phyloP scores from a whole-genome alignment of 2,113 vertebrate species.

The Thalassarche chlororhynchos region DNA sequence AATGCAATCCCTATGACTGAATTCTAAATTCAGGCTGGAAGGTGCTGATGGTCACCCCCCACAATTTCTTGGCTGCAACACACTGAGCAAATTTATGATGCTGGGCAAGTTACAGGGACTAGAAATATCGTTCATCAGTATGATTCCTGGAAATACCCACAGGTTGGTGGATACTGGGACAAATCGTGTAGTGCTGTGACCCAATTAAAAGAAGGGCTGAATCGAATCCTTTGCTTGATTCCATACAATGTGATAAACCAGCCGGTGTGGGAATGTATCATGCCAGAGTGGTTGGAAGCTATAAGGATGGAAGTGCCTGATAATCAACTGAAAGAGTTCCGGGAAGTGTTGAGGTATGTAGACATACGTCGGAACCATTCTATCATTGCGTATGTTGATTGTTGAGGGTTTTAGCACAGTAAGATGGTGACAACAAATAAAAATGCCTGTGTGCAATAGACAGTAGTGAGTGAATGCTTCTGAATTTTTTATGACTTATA shows the following conservation, averaged over 20 bases:
- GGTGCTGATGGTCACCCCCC: background rate
- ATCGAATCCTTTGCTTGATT: constrained; percentile 95
- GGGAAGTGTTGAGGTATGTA: constrained; percentile 94
- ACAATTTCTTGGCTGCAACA: background rate
- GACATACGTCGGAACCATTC: background rate
- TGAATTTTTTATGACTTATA: background rate
- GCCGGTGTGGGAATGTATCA: constrained; percentile 96
- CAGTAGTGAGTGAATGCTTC: background rate
- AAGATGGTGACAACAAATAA: background rate
- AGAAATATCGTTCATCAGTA: background rate
- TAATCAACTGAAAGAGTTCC: constrained; percentile 93
- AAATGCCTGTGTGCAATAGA: background rate
- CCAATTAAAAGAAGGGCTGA: constrained; percentile 96
- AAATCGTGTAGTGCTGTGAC: constrained; percentile 95
- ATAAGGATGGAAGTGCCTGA: constrained; percentile 96
- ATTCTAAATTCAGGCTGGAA: background rate
- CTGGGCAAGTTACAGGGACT: background rate
- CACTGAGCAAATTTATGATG: background rate
- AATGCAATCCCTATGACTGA: background rate
- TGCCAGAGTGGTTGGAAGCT: constrained; percentile 98
- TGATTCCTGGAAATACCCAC: constrained; percentile 30
- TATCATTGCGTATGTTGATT: background rate
- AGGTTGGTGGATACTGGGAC: constrained; percentile 99
- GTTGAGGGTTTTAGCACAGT: background rate
- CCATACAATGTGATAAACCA: constrained; percentile 98